phyloP scores from a whole-genome alignment of 2,888 invertebrate genomes.

The Thumatha senex region DNA sequence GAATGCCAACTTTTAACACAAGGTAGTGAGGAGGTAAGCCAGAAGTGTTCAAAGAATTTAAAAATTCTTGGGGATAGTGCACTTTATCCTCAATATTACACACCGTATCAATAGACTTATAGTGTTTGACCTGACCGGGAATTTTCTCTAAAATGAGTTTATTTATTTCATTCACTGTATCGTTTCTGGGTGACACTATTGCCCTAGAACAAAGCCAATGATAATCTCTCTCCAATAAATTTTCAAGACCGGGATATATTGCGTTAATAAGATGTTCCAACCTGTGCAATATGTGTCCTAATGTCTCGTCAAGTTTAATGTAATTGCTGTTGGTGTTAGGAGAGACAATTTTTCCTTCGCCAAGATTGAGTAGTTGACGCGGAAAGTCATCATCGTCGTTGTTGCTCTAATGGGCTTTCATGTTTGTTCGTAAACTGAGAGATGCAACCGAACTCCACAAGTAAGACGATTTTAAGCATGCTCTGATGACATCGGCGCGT shows the following conservation, averaged over 20 bases:
- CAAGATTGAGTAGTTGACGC: background rate
- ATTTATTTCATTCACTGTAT: conserved; percentile 35
- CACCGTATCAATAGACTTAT: too few relatives aligned
- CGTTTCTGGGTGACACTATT: conserved; percentile 35
- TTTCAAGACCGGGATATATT: conserved; percentile 10
- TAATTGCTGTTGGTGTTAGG: too few relatives aligned
- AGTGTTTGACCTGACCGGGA: conserved; percentile 5
- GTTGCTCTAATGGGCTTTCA: background rate
- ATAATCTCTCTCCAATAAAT: conserved; percentile 22
- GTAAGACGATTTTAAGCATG: background rate
- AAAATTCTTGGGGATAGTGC: conserved; percentile 34
- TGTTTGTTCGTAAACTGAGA: background rate
- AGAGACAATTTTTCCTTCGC: too few relatives aligned
- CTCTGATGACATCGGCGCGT: background rate
- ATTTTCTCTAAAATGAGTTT: conserved; percentile 29
- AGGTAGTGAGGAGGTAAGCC: conserved; percentile 31
- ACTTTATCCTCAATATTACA: background rate
- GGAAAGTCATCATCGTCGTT: background rate
- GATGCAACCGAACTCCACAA: background rate
- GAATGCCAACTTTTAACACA: conserved; percentile 28
- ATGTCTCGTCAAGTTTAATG: background rate
- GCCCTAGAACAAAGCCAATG: conserved; percentile 32
- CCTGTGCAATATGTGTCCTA: background rate
- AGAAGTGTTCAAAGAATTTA: conserved; percentile 37
- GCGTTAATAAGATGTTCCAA: conserved; percentile 20